Percentiles rank a stretch among this genome's conserved stretches.
phyloP scores from a whole-genome alignment of 2,113 vertebrate species.

The Psephotus haematonotus region DNA sequence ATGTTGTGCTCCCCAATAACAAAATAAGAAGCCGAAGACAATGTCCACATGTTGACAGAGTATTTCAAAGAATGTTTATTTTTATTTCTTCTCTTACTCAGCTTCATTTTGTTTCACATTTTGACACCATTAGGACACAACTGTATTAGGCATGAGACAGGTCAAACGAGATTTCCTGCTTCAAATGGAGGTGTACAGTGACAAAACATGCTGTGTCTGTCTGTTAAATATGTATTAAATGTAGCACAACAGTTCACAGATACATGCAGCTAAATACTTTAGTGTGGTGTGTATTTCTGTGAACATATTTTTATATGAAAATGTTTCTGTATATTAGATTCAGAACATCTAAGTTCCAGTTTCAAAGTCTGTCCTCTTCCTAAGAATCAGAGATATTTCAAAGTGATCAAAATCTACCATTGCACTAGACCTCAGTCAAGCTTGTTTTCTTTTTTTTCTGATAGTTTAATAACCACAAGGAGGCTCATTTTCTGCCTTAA shows the following conservation, averaged over 20 bases:
- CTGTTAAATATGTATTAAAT: neutral
- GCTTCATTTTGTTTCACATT: neutral
- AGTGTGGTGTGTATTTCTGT: fast-evolving
- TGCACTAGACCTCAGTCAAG: neutral
- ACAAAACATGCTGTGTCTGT: neutral
- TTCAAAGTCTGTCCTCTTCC: neutral
- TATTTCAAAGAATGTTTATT: fast-evolving
- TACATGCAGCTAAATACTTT: neutral
- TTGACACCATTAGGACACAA: neutral
- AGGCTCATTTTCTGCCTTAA: neutral
- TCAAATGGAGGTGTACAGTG: neutral
- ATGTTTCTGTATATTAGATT: neutral
- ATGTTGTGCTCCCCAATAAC: neutral
- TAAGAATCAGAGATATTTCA: neutral
- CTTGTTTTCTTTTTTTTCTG: neutral
- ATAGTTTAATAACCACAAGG: neutral
- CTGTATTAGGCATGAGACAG: neutral
- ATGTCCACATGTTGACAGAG: neutral
- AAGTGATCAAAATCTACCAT: neutral
- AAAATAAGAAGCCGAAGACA: neutral
- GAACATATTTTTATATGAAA: neutral
- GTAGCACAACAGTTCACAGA: neutral
- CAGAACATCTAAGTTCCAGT: neutral
- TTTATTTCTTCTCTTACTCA: neutral
- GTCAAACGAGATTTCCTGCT: neutral